Base-by-base conservation (phyloP, 2,888 invertebrate genomes). In the Gibbula magus region DNA sequence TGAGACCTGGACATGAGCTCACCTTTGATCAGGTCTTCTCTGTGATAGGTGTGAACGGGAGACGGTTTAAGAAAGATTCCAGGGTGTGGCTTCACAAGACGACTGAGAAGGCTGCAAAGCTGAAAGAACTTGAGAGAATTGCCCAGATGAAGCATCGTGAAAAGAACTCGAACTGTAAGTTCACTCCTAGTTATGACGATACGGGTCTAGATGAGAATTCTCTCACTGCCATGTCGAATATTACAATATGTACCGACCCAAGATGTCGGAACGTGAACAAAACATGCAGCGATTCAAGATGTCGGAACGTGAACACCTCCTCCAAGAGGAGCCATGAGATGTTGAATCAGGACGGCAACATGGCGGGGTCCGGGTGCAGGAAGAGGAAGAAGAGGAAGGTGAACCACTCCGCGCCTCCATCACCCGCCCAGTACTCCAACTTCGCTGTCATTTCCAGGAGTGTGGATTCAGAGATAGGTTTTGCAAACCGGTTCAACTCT, bases 11-110 rank as follows among this genome's bases (percentile, higher is more conserved):
- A 18, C 56, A 76, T 51, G 77, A 77, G 29, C n/a, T 25, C 35
- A 51, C 51, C 8, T 67, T 51, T 18, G 67, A 67, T 32, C 52
- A 54, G 29, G 56, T 54, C 2, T 80, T 78, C 78, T 73, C 66
- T 56, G 56, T 80, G 61, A 66, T 75, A 16, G 77, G 51, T 25
- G 51, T 45, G 52, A 70, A 54, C 32, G 78, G 75, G 22, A 77
- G 70, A 32, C 29, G 66, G 16, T 80, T 78, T 52, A 80, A 80
- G 75, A 80, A 80, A 56, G 80, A 80, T 61, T 76, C 76, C 22
- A 53, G 80, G 20, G 61, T 74, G 54, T 80, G 80, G 80, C 80
- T 80, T 20, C 80, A 80, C 53, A 80, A 80, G 53, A 35, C 74
- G 35, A 66, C 80, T 22, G 56, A 35, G n/a, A 75, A 66, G 18